Conservation (phyloP, 2,797 vertebrate species). For the Intellagama lesueurii region DNA sequence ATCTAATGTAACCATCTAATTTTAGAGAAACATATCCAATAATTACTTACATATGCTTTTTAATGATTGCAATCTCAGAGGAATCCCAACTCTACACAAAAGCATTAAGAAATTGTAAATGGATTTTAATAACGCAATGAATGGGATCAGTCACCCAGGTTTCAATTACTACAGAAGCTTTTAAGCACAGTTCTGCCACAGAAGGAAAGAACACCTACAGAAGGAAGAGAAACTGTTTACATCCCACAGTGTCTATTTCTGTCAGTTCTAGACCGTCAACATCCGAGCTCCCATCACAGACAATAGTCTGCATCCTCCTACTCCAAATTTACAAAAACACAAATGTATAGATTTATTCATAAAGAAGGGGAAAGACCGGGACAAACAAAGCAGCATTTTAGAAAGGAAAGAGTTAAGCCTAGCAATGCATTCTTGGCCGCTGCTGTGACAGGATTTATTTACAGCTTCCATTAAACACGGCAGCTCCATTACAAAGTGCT, state of each 20-base stretch:
- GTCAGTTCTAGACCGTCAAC: slow-evolving; percentile 63
- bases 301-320: slow-evolving; percentile 33
- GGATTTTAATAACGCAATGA: slow-evolving; percentile 76
- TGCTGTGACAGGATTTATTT: slow-evolving; percentile 78
- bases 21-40: slow-evolving; percentile 75
- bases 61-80: slow-evolving; percentile 72
- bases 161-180: slow-evolving; percentile 76
- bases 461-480: slow-evolving; percentile 78
- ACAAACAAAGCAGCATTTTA: slow-evolving; percentile 57
- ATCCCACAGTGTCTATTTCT: slow-evolving; percentile 68
- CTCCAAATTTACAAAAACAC: slow-evolving; percentile 20
- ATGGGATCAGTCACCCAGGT: slow-evolving; percentile 73
- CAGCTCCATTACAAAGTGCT: slow-evolving; percentile 82
- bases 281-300: slow-evolving; percentile 63
- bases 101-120: slow-evolving; percentile 70
- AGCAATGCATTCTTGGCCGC: slow-evolving; percentile 74
- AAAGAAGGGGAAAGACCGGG: not conserved
- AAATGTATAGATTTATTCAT: slow-evolving; percentile 48
- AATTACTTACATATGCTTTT: slow-evolving; percentile 73
- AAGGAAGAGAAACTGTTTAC: slow-evolving; percentile 72
- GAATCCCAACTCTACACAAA: slow-evolving; percentile 72
- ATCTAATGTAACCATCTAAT: slow-evolving; percentile 76
- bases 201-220: slow-evolving; percentile 65
- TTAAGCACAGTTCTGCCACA: slow-evolving; percentile 73
- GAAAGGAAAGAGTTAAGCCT: slow-evolving; percentile 72